Percentiles rank a stretch among this genome's conserved stretches.
Conservation (phyloP, 1,140 invertebrate genomes). For the Drosophila bocqueti region DNA sequence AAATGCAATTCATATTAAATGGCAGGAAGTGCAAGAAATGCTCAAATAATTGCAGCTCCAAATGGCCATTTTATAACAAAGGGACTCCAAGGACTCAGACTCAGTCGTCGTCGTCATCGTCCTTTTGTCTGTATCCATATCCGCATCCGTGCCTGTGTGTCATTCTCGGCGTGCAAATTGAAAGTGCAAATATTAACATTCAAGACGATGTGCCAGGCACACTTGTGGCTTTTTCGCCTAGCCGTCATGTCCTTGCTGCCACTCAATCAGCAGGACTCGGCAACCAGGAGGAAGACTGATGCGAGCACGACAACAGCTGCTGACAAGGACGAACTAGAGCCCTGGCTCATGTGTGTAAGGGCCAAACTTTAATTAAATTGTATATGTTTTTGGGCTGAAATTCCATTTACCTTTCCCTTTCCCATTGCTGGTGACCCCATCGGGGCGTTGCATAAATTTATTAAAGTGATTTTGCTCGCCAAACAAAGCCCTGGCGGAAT, state of each 20-base stretch:
- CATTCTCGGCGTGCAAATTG: slow-evolving; percentile 59
- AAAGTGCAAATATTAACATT: slow-evolving; percentile 79
- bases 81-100: slow-evolving; percentile 36
- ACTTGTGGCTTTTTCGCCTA: slow-evolving; percentile 65
- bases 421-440: slow-evolving; percentile 23
- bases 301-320: slow-evolving; percentile 46
- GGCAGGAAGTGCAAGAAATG: slow-evolving; percentile 61
- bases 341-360: slow-evolving; percentile 18
- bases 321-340: slow-evolving; percentile 33
- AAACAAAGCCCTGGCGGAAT: slow-evolving; percentile 42
- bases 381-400: slow-evolving; percentile 41
- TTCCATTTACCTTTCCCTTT: slow-evolving; percentile 46
- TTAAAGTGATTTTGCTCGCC: slow-evolving; percentile 49
- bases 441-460: slow-evolving; percentile 47
- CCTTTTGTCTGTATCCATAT: slow-evolving; percentile 19
- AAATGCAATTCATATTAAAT: slow-evolving; percentile 80
- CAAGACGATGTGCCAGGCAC: slow-evolving; percentile 65
- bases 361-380: slow-evolving; percentile 61
- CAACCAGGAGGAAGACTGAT: slow-evolving; percentile 18
- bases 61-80: slow-evolving; percentile 45
- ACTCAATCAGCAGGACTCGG: slow-evolving; percentile 39
- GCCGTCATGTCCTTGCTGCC: slow-evolving; percentile 27
- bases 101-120: slow-evolving; percentile 1
- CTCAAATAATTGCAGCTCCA: slow-evolving; percentile 64
- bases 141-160: slow-evolving; percentile 17